Evolutionary conservation across 35 echinoderm and acorn worm species (phyloP).

Genomic region (Anneissia japonica): DNA sequence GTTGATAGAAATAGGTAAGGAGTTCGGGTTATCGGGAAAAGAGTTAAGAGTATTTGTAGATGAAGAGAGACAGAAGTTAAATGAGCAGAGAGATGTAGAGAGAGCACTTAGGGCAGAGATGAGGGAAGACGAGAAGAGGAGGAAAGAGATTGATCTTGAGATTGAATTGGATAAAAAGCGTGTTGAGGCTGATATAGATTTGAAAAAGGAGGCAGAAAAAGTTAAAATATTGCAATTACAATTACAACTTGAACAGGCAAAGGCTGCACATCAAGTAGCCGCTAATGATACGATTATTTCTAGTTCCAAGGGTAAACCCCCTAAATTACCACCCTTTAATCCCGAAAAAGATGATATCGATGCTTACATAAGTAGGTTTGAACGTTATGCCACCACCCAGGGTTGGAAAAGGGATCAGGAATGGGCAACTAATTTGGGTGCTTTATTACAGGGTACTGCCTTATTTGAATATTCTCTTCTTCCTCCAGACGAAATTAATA

Average conservation of each 20-base stretch:
- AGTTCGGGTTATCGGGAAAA: neutral
- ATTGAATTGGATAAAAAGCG: neutral
- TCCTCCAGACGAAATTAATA: neutral
- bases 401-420: neutral
- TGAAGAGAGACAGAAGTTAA: constrained; percentile 1
- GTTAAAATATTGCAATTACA: neutral
- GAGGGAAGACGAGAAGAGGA: neutral
- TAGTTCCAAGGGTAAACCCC: neutral
- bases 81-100: constrained; percentile 3
- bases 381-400: neutral
- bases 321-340: neutral
- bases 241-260: neutral
- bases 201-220: neutral
- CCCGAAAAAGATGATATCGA: neutral
- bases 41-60: neutral
- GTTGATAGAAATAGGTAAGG: neutral
- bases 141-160: neutral
- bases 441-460: constrained; percentile 7
- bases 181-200: neutral
- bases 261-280: neutral
- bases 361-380: constrained; percentile 1
- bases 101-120: neutral
- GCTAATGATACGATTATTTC: neutral
- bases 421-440: constrained; percentile 25
- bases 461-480: neutral